Base-by-base conservation (phyloP, 1,140 invertebrate species). In the Zelostemma sp. region DNA sequence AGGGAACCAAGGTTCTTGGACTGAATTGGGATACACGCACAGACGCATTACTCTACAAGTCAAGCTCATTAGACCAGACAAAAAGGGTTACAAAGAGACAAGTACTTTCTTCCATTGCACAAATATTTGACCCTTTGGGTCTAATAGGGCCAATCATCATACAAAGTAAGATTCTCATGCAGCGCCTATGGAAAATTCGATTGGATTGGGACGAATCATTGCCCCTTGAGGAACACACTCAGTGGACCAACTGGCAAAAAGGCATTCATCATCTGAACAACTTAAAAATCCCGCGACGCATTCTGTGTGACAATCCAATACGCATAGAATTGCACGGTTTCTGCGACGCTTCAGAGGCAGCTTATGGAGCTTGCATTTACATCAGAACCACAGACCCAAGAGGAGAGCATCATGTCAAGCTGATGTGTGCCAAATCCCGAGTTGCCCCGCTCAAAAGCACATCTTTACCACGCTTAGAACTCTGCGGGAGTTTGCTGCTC, bases 81-180 rank as follows among this genome's bases (percentile, higher is more conserved):
- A 40, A 4, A n/a, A 47, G 18, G 12, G 4, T 40, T 4, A 71
- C 56, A 0, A 74, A 76, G 38, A n/a, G 72, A 46, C 19, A 31
- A 1, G 50, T 76, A 8, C 21, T 71, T 31, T 64, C 64, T 0
- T 58, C 65, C 0, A 56, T 53, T 2, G 54, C 72, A 5, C 71
- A 74, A 66, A 56, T 77, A 2, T 77, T 60, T 43, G 75, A 77
- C 41, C 73, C 67, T 14, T 17, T 71, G 0, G 73, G 75, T 15
- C 51, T 69, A 15, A 16, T 68, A 12, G 41, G 58, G 11, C 64
- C 65, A 46, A 25, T 57, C 6, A 54, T 64, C 25, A 28, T 28
- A n/a, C n/a, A n/a, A n/a, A n/a, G 4, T 73, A 77, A 76, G 55
- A 49, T 73, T 6, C 6, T 77, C 5, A 54, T 77, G 51, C 74